These are phyloP conservation scores for Probosciger aterrimus DNA, from an alignment of 2,113 vertebrate species.

Conservation along the genomic window DNA sequence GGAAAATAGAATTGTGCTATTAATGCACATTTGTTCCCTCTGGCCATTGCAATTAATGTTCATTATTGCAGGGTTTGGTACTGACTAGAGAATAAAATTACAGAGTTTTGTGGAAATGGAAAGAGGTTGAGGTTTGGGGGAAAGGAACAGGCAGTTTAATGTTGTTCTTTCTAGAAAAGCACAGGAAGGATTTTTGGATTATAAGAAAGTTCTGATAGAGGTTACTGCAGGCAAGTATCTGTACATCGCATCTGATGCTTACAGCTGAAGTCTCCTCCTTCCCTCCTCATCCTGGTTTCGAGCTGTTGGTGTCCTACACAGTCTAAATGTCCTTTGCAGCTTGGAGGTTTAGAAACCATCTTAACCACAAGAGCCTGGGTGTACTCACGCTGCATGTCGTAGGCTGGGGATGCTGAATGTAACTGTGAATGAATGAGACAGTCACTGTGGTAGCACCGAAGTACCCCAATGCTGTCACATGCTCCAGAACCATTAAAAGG, in stretches of 20 bases:
- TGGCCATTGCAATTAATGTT: neutral
- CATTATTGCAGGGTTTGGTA: neutral
- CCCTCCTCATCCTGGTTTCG: rapidly evolving
- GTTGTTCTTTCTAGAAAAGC: neutral
- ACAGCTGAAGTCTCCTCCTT: neutral
- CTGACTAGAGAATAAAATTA: neutral
- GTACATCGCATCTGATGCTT: neutral
- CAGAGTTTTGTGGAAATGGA: neutral
- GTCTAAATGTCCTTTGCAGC: neutral
- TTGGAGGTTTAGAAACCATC: neutral
- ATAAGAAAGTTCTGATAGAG: neutral
- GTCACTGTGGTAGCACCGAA: neutral
- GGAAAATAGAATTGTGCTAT: neutral
- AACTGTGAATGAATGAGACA: neutral
- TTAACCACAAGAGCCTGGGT: neutral
- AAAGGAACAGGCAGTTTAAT: neutral
- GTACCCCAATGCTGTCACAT: rapidly evolving
- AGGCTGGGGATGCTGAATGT: neutral
- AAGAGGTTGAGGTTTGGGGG: neutral
- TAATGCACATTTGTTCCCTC: neutral
- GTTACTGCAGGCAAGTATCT: neutral
- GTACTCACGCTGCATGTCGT: neutral
- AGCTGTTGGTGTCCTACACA: neutral
- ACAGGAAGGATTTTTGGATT: neutral
- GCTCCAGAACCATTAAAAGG: neutral